These are phyloP conservation scores for Motacilla alba DNA, from an alignment of 2,113 vertebrate species.

Conservation along the genomic window DNA sequence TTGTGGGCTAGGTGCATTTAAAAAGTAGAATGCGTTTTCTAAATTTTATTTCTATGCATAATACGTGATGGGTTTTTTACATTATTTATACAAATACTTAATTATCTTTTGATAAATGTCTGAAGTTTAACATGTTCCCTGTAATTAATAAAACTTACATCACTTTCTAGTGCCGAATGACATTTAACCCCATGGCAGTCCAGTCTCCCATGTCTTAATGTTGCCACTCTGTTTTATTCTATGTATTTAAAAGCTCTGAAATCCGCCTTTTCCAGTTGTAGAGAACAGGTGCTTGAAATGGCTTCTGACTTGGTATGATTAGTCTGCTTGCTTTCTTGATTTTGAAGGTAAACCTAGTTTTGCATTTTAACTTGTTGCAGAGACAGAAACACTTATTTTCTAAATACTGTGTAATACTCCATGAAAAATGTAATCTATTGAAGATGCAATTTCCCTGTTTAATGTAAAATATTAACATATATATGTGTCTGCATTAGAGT, in stretches of 20 bases:
- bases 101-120: not conserved
- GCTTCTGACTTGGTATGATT: not conserved
- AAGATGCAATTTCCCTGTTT: not conserved
- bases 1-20: not conserved
- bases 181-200: not conserved
- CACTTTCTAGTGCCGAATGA: not conserved
- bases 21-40: not conserved
- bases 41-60: not conserved
- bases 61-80: not conserved
- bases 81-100: not conserved
- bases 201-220: not conserved
- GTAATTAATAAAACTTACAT: not conserved
- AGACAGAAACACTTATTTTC: not conserved
- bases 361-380: not conserved
- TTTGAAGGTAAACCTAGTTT: not conserved
- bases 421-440: not conserved
- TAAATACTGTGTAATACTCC: not conserved
- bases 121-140: not conserved
- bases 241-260: not conserved
- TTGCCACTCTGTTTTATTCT: not conserved
- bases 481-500: not conserved
- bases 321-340: not conserved
- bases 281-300: not conserved
- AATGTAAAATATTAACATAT: not conserved
- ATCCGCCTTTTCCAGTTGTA: not conserved